These are phyloP conservation scores for Porites divaricata DNA, from an alignment of 92 coral and sea anemone genomes.

Conservation along the genomic window DNA sequence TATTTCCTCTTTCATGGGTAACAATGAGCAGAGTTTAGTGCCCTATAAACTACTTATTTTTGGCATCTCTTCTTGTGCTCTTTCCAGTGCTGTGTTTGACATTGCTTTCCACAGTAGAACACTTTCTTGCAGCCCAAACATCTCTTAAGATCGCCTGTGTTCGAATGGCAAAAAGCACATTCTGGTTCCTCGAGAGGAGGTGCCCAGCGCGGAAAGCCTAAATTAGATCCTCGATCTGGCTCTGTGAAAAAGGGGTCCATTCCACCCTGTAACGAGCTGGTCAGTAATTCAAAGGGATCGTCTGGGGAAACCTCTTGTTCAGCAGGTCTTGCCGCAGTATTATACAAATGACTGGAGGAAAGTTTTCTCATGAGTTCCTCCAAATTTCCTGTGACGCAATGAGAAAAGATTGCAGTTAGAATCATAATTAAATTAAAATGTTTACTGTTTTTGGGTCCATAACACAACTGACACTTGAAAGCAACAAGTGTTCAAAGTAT, in stretches of 20 bases:
- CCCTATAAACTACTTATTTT: not conserved
- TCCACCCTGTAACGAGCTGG: not conserved
- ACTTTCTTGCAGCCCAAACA: slow-evolving; percentile 49
- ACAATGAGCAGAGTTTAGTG: not conserved
- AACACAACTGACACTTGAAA: no score
- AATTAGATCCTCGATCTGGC: not conserved
- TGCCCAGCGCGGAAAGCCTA: not conserved
- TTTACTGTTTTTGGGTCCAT: no score
- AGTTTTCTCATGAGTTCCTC: no score
- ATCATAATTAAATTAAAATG: no score
- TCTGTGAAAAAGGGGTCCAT: not conserved
- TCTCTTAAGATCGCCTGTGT: slow-evolving; percentile 37
- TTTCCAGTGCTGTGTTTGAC: slow-evolving; percentile 45
- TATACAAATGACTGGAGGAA: no score
- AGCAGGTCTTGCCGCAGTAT: not conserved
- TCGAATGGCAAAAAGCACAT: slow-evolving; percentile 49
- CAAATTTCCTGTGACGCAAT: no score
- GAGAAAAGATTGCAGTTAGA: no score
- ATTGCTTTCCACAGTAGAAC: slow-evolving; percentile 42
- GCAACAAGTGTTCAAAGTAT: no score
- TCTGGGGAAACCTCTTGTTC: not conserved
- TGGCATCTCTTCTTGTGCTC: slow-evolving; percentile 28
- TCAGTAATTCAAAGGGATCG: not conserved
- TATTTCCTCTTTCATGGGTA: no score
- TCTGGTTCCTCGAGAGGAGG: slow-evolving; percentile 15